Conservation (phyloP, 2,797 vertebrate genomes). For the Prionace glauca region DNA sequence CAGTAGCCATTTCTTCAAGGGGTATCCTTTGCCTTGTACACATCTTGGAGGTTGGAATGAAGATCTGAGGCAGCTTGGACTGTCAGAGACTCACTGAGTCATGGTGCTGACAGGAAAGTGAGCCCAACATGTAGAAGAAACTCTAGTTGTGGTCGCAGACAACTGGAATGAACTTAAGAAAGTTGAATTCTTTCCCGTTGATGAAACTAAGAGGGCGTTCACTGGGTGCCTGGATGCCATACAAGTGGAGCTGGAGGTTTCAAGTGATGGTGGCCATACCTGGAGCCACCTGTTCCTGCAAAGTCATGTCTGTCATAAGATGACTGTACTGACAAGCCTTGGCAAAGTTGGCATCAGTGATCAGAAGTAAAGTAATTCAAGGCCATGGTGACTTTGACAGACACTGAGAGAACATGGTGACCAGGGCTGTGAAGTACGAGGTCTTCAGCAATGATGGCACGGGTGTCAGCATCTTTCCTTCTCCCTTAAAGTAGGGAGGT, state of each 20-base stretch:
- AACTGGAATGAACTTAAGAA: too few species aligned
- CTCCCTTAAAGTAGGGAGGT: not conserved
- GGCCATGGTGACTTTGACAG: not conserved
- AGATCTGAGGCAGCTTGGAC: too few species aligned
- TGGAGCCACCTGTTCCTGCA: not conserved
- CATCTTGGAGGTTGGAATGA: not conserved
- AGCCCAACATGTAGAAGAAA: not conserved
- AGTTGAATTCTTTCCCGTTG: too few species aligned
- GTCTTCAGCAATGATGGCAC: not conserved
- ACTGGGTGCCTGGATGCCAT: too few species aligned
- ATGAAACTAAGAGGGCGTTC: too few species aligned
- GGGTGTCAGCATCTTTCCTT: not conserved
- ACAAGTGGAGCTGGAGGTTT: too few species aligned
- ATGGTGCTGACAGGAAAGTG: not conserved
- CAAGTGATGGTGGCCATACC: not conserved
- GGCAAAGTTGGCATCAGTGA: not conserved
- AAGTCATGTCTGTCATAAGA: not conserved
- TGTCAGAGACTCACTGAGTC: not conserved
- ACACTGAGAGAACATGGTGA: too few species aligned
- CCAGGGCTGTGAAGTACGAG: not conserved
- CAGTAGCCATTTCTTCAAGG: not conserved
- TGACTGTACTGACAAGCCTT: not conserved
- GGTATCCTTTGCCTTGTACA: too few species aligned
- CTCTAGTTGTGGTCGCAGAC: not conserved
- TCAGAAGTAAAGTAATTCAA: not conserved